Evolutionary conservation across 2,888 invertebrate genomes (phyloP), one percentile per base, ranked within the genome.

Genomic region (Aplocera efformata): DNA sequence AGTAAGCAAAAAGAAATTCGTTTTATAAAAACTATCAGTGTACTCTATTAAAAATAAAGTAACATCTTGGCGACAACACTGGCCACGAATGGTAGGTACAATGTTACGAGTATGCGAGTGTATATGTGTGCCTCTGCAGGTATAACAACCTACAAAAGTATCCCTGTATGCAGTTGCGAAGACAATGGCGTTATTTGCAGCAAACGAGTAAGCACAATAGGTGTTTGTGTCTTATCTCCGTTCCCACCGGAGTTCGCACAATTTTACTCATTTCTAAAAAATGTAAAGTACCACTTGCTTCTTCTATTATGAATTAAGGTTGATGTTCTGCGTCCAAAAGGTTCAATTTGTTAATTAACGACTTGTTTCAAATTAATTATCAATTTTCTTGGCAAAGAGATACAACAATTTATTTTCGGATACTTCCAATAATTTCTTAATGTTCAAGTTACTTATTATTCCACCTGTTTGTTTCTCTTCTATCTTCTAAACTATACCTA

Each of bases 231-330:
- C 64, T 77, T 74, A 74, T 73, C 73, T 78, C 50, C 46, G 48
- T 82, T 81, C 83, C 74, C 82, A 82, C 79, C 75, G 68, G 64
- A 54, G 73, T 79, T 80, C 78, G 73, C 78, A 78, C 76, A 79
- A 72, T 71, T 72, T 81, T 81, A 81, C 79, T 71, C 79, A 77
- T 73, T 45, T 45, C 40, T 36, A 45, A 40, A 45, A 45, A 45
- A 42, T 32, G 22, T 30, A 25, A 42, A 26, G 34, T 41, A 17
- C 6, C 17, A 67, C 60, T 68, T 58, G 50, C 52, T 50, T 57
- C 60, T 69, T 71, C 67, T 72, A 68, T 50, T 62, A 56, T 42
- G 56, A 60, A 68, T 68, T 67, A 66, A 60, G 70, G 70, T 65
- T 65, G 61, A 58, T 56, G 61, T 58, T 65, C 60, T 41, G 21